Conservation (phyloP, 2,797 vertebrate genomes). For the Labroides dimidiatus region DNA sequence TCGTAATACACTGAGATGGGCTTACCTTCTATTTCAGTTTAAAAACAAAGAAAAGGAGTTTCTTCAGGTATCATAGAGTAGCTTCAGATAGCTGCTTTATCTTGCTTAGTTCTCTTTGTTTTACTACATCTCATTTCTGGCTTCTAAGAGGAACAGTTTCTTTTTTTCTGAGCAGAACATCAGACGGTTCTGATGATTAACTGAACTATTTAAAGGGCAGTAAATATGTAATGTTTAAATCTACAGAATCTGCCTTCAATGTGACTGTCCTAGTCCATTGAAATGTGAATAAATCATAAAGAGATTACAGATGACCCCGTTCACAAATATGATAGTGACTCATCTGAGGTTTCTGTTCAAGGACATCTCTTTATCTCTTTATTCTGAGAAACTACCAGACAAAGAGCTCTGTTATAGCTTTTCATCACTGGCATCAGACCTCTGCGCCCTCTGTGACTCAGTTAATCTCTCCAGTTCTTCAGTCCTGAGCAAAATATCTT, state of each 20-base stretch:
- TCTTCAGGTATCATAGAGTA: no score
- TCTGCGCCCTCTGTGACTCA: constrained; percentile 12
- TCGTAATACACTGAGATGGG: constrained; percentile 10
- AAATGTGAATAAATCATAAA: constrained; percentile 37
- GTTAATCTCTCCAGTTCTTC: background rate
- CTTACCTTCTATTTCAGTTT: background rate
- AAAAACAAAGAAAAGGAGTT: no score
- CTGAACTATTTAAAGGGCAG: background rate
- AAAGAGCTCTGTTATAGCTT: constrained; percentile 35
- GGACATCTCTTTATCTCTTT: constrained; percentile 44
- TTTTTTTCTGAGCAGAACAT: background rate
- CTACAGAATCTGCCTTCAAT: background rate
- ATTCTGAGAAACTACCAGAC: constrained; percentile 34
- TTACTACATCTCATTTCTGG: background rate
- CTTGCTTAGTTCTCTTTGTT: background rate
- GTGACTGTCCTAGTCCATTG: constrained; percentile 39
- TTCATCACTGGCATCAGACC: background rate
- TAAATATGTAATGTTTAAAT: background rate
- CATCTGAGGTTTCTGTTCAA: constrained; percentile 46
- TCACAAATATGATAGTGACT: constrained; percentile 51
- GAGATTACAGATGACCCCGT: constrained; percentile 50
- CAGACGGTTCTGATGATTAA: background rate
- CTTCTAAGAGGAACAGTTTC: background rate
- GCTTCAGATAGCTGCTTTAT: background rate
- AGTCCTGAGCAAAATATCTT: background rate